phyloP scores from a whole-genome alignment of 2,113 vertebrate genomes.

The Coregonus clupeaformis region DNA sequence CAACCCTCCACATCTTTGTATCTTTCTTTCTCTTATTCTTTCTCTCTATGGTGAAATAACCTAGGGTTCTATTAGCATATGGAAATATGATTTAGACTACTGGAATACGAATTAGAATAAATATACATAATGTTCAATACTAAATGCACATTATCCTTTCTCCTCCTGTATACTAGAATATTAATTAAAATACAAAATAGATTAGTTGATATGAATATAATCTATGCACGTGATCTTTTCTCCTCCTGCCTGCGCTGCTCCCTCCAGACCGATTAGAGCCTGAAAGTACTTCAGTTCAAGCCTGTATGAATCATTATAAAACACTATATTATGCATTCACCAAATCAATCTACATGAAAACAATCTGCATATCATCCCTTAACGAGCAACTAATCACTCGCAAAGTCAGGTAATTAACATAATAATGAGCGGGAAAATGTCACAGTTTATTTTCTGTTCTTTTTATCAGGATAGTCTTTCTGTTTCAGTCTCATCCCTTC shows the following conservation, averaged over 20 bases:
- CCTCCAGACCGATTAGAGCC: neutral
- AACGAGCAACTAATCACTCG: constrained; percentile 38
- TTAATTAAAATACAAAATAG: too few species aligned
- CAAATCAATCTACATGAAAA: constrained; percentile 20
- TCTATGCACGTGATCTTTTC: neutral
- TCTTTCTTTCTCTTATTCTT: neutral
- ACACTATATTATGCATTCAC: constrained; percentile 35
- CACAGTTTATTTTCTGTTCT: constrained; percentile 1
- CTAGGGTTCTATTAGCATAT: neutral
- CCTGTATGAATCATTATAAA: neutral
- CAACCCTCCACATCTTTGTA: neutral
- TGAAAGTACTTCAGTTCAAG: neutral
- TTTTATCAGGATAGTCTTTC: neutral
- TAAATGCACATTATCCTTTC: neutral
- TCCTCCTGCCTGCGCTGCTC: neutral
- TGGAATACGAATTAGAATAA: neutral
- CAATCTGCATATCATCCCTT: constrained; percentile 33
- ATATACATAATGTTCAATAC: neutral
- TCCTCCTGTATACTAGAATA: too few species aligned
- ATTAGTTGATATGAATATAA: too few species aligned
- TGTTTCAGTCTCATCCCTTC: neutral
- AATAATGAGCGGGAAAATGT: constrained; percentile 26
- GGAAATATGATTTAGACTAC: too few species aligned
- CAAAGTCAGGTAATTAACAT: constrained; percentile 44
- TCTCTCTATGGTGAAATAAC: neutral